These are phyloP conservation scores for Mesaphorura yosii DNA, from an alignment of 1,140 invertebrate species.

Conservation along the genomic window DNA sequence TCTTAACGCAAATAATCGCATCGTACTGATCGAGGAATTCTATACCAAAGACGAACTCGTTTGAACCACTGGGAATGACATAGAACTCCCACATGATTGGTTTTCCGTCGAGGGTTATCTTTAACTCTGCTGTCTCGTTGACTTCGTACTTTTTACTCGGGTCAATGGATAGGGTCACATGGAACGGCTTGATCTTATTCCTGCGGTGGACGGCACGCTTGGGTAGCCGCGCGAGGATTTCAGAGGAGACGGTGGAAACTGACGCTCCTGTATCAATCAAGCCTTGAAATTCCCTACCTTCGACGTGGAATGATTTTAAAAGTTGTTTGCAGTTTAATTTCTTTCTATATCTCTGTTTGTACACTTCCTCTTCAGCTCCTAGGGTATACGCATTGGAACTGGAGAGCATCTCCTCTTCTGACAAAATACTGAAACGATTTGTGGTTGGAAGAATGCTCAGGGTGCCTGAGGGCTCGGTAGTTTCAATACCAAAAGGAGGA, in stretches of 20 bases:
- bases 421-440: no score
- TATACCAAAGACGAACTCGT: background rate
- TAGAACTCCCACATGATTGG: background rate
- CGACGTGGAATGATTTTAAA: background rate
- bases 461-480: no score
- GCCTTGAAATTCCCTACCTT: background rate
- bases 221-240: background rate
- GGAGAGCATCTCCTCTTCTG: background rate
- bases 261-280: background rate
- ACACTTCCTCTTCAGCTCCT: background rate
- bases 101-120: background rate
- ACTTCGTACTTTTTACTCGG: background rate
- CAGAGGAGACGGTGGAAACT: background rate
- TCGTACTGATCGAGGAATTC: background rate
- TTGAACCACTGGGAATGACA: background rate
- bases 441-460: background rate
- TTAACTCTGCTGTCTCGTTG: background rate
- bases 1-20: background rate
- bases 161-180: background rate
- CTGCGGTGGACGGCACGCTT: background rate
- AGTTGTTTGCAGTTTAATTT: background rate
- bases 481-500: no score
- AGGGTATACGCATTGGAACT: background rate
- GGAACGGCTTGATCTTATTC: background rate
- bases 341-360: background rate